These are phyloP conservation scores for Crepidodera aurea DNA, from an alignment of 2,888 invertebrate species.

Conservation along the genomic window DNA sequence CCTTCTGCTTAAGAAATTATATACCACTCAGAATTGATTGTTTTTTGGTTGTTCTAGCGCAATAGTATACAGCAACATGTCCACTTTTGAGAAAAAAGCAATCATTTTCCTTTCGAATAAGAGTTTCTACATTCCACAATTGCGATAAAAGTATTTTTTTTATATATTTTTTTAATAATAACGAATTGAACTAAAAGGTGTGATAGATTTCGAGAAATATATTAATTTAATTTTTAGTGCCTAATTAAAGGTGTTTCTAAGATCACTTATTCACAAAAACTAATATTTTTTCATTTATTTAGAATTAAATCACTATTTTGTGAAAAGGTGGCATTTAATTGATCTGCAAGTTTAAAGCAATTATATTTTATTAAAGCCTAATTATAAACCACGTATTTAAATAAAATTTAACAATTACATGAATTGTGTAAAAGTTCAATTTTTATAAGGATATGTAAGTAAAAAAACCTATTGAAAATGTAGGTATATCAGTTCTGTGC, in stretches of 20 bases:
- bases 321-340: not conserved
- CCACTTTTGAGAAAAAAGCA: no score
- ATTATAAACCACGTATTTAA: not conserved
- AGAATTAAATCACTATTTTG: not conserved
- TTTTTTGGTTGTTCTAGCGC: not conserved
- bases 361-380: not conserved
- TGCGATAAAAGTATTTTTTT: not conserved
- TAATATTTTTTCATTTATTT: not conserved
- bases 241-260: not conserved
- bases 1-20: no score
- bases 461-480: not conserved
- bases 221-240: not conserved
- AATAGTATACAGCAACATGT: no score
- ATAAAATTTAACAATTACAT: not conserved
- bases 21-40: no score
- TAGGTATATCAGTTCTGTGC: constrained; percentile 10
- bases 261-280: not conserved
- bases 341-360: not conserved
- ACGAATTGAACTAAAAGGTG: constrained; percentile 7
- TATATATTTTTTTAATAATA: constrained; percentile 6
- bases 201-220: constrained; percentile 14
- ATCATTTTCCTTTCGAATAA: no score
- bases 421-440: not conserved
- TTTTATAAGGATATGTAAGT: not conserved
- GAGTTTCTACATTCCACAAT: not conserved